Base-by-base conservation (phyloP, 1,140 invertebrate genomes). In the Drosophila pandora region DNA sequence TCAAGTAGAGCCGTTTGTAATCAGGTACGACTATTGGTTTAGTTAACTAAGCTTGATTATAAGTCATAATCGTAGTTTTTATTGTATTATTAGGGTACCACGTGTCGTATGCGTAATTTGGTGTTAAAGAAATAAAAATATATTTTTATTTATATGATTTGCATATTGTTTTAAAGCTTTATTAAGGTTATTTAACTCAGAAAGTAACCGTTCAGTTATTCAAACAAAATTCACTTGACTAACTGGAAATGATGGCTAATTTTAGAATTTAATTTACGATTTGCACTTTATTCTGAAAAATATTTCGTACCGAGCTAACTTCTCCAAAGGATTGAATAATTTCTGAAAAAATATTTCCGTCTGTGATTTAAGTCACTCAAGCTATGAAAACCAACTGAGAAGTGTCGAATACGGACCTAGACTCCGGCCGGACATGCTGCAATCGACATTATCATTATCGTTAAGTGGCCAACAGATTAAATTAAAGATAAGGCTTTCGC, bases 371-470 rank as follows among this genome's bases (percentile, higher is more conserved):
- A 60, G 45, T 43, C 65, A 67, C 45, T 37, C 23, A 65, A 76
- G 63, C 52, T 60, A 71, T 71, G 74, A 68, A 65, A 75, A 32
- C 30, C 55, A 60, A 87, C 82, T 87, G 83, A 82, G 60, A 64
- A 67, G 57, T 77, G 50, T 63, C 52, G 72, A 75, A 30, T 48
- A 50, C 52, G 52, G 39, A 22, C 49, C 73, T 52, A 60, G 49
- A 47, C 8, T 55, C 47, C 23, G 28, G 65, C 32, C 49, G 49
- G 39, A 52, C 60, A 32, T 21, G 54, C 43, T 28, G 56, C 61
- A 60, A 80, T 87, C 82, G 84, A 69, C 57, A 80, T 80, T 72
- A 69, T 76, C 72, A 76, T 74, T 73, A 74, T 74, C 60, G 54
- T 76, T 75, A 59, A 68, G 60, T 72, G 25, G 75, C 60, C 21